These are phyloP conservation scores for Volucella zonaria DNA, from an alignment of 2,888 invertebrate genomes.

Conservation along the genomic window DNA sequence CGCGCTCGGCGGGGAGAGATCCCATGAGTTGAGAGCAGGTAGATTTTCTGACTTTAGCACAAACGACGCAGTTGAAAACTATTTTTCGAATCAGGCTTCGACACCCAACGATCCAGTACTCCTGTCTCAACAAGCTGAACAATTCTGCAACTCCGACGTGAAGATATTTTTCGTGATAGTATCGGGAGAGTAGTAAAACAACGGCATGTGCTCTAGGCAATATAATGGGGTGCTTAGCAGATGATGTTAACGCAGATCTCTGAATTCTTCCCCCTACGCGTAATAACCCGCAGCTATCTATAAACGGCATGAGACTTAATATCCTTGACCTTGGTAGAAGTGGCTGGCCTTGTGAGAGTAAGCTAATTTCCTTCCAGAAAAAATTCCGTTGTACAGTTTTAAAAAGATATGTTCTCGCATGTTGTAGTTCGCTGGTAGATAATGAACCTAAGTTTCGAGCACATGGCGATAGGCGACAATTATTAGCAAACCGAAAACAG, in stretches of 20 bases:
- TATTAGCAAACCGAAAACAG: neutral
- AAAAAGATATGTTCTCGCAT: too few species aligned
- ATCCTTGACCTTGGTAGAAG: too few species aligned
- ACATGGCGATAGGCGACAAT: neutral
- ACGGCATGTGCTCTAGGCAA: neutral
- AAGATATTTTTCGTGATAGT: neutral
- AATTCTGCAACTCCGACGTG: neutral
- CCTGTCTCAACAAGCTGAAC: neutral
- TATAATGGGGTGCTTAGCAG: constrained; percentile 26
- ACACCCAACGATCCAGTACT: constrained; percentile 18
- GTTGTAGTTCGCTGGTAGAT: too few species aligned
- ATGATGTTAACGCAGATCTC: neutral
- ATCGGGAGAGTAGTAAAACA: neutral
- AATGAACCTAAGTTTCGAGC: neutral
- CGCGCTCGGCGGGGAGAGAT: too few species aligned
- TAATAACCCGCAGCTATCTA: too few species aligned
- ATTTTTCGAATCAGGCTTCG: too few species aligned
- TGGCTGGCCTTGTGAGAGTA: too few species aligned
- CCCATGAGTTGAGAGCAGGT: too few species aligned
- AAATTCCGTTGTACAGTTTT: too few species aligned
- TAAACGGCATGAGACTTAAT: too few species aligned
- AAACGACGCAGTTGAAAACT: constrained; percentile 23
- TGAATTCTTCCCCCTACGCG: constrained; percentile 21
- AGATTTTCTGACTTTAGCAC: neutral
- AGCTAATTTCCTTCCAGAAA: too few species aligned